Percentiles rank a stretch among this genome's conserved stretches.
Conservation (phyloP, 2,888 invertebrate genomes). For the Argyresthia albistria region DNA sequence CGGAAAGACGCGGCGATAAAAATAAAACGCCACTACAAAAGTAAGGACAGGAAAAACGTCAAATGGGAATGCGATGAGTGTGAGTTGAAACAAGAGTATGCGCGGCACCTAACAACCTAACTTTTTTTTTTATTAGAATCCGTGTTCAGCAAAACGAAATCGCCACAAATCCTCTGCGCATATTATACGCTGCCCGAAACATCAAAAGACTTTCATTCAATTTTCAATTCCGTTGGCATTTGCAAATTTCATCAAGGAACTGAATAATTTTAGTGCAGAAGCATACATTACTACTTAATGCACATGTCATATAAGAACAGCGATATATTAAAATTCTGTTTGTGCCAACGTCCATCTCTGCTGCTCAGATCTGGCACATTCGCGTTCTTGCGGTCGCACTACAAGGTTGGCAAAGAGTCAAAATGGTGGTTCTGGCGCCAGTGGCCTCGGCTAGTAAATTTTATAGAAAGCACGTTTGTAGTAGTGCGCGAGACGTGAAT, state of each 20-base stretch:
- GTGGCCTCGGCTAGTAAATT: constrained; percentile 14
- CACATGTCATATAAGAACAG: not conserved
- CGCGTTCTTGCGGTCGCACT: constrained; percentile 9
- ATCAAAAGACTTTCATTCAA: not conserved
- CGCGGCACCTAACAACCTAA: not conserved
- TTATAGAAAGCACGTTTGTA: constrained; percentile 8
- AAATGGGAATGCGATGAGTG: constrained; percentile 36
- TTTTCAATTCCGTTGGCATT: not conserved
- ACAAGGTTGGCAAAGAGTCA: constrained; percentile 26
- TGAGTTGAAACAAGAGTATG: constrained; percentile 10
- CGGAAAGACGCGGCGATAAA: constrained; percentile 43
- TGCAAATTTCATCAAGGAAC: no score
- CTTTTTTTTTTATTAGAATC: not conserved
- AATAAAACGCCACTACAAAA: constrained; percentile 44
- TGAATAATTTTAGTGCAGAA: not conserved
- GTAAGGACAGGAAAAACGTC: constrained; percentile 36
- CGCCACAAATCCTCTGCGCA: not conserved
- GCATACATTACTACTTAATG: not conserved
- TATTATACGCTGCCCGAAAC: not conserved
- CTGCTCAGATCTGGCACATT: not conserved
- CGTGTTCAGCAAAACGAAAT: not conserved
- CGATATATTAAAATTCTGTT: constrained; percentile 1
- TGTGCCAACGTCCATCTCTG: not conserved
- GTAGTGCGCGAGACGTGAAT: not conserved
- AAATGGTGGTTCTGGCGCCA: constrained; percentile 20